Base-by-base conservation (phyloP, 2,797 vertebrate species). In the Mionectes olivaceus region DNA sequence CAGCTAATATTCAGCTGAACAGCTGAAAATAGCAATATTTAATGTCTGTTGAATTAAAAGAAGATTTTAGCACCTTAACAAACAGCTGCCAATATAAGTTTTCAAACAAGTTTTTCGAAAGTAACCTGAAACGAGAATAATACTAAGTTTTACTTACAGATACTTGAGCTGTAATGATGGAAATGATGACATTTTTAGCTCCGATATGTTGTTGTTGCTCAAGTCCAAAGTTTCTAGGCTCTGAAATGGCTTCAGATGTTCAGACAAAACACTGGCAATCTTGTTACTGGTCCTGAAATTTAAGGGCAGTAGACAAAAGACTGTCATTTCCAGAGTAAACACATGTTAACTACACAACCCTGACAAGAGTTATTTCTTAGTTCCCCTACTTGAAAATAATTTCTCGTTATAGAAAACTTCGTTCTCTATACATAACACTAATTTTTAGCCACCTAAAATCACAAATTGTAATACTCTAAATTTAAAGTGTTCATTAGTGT, bases 141-240 rank as follows among this genome's bases (percentile, higher is more conserved):
- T 61, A 70, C 12, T 68, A 71, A 60, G 55, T 24, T 43, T 81
- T 74, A 98, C 99, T 99, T 97, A 99, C 99, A 99, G 97, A 97
- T 99, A 98, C 95, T 98, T 99, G 76, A 99, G 98, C 3, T 98
- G 98, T 75, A 99, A 94, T 2, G 93, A 80, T 25, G 99, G 99
- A 98, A 99, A 99, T 25, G 98, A 98, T 79, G 95, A 93, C 4
- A 97, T 91, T 97, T 98, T 99, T 60, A 99, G 92, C 41, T 99
- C 98, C 35, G 98, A 98, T 69, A 99, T 98, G 92, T 98, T 98
- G 97, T 99, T 99, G 96, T 97, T 98, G 97, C 99, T 99, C 91
- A 99, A 98, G 97, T 99, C 99, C 92, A 99, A 98, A 33, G 98
- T 99, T 98, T 99, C 99, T 92, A 99, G 97, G 52, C 97, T 96